phyloP scores from a whole-genome alignment of 2,888 invertebrate species.

The Drosophila recens region DNA sequence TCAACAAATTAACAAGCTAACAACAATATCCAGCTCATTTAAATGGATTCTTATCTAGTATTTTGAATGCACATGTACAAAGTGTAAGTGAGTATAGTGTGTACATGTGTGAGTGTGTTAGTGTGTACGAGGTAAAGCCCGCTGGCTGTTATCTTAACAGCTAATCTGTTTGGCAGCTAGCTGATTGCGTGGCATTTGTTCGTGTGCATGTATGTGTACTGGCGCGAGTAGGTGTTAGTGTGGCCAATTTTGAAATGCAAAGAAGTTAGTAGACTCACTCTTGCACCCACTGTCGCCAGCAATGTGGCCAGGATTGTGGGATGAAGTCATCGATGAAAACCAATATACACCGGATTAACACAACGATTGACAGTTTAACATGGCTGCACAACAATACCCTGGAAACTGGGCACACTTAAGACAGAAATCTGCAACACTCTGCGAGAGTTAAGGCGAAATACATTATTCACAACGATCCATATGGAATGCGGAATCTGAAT shows the following conservation, averaged over 20 bases:
- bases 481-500: neutral
- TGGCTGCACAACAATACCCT: conserved; percentile 48
- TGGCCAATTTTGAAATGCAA: neutral
- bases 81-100: neutral
- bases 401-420: conserved; percentile 52
- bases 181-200: conserved; percentile 27
- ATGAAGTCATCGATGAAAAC: conserved; percentile 10
- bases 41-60: conserved; percentile 1
- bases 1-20: conserved; percentile 12
- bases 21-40: conserved; percentile 13
- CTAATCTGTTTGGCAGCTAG: conserved; percentile 27
- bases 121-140: neutral
- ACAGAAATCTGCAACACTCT: conserved; percentile 39
- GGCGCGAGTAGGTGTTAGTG: neutral
- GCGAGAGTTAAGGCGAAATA: neutral
- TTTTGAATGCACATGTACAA: neutral
- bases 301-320: neutral
- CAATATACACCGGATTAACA: conserved; percentile 7
- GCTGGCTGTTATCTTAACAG: conserved; percentile 28
- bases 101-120: neutral
- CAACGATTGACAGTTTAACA: conserved; percentile 48
- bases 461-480: no score
- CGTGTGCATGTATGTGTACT: neutral
- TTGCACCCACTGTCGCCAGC: neutral
- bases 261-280: neutral